Evolutionary conservation across 2,888 invertebrate genomes (phyloP).

Genomic region (Luperina nickerlii): DNA sequence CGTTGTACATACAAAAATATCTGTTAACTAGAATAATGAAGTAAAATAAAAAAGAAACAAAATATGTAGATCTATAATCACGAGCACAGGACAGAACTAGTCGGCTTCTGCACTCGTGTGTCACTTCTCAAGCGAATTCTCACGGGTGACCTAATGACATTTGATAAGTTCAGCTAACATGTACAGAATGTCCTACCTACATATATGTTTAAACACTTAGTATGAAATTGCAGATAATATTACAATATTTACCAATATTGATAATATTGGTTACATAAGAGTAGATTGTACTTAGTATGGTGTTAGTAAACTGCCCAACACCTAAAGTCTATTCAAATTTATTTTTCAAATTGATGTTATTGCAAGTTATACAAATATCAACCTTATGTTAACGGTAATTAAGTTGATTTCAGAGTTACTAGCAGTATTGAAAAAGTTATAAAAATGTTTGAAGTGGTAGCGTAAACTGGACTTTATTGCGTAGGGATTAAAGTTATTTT

Average conservation of each 20-base stretch:
- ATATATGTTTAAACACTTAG: constrained; percentile 26
- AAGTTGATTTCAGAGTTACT: no score
- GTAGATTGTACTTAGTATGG: neutral
- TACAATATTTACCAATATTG: constrained; percentile 29
- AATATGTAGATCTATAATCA: no score
- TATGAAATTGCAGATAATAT: constrained; percentile 42
- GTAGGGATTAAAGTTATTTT: no score
- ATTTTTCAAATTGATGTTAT: no score
- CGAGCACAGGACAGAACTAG: neutral
- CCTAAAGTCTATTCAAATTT: no score
- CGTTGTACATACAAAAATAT: neutral
- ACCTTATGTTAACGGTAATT: no score
- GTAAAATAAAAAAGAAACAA: no score
- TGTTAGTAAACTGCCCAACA: neutral
- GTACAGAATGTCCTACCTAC: constrained; percentile 34
- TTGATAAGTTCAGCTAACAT: constrained; percentile 38
- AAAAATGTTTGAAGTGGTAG: no score
- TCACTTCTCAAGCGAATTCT: constrained; percentile 42
- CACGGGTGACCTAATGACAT: constrained; percentile 52
- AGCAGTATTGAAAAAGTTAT: no score
- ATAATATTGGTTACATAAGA: constrained; percentile 18
- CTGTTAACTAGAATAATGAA: neutral
- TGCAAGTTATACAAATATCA: no score
- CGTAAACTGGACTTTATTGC: no score
- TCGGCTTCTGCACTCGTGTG: neutral